Conservation (phyloP, 2,888 invertebrate species). For the Choreutis nemorana region DNA sequence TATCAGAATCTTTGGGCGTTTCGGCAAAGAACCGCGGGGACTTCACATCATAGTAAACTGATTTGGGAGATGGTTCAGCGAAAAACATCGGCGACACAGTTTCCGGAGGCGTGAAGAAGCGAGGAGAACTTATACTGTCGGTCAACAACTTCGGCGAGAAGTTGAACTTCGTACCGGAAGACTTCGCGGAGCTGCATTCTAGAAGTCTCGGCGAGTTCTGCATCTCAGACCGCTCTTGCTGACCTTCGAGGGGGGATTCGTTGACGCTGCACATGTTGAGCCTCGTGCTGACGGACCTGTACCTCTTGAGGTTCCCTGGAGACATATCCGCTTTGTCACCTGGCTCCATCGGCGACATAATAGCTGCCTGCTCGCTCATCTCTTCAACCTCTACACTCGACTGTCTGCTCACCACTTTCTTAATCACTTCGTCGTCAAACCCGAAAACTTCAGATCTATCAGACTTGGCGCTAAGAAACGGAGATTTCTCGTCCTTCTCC, state of each 20-base stretch:
- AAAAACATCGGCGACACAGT: conserved; percentile 51
- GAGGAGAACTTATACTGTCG: conserved; percentile 43
- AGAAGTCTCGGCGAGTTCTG: conserved; percentile 48
- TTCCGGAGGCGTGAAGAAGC: conserved; percentile 56
- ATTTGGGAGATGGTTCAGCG: conserved; percentile 49
- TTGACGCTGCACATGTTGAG: conserved; percentile 46
- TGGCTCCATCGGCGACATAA: conserved; percentile 8
- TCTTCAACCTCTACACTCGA: conserved; percentile 17
- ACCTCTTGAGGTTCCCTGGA: conserved; percentile 35
- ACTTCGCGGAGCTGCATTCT: conserved; percentile 49
- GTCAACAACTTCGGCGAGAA: conserved; percentile 50
- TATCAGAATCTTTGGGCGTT: conserved; percentile 39
- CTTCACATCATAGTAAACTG: conserved; percentile 49
- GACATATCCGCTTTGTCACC: conserved; percentile 18
- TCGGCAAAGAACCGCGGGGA: conserved; percentile 57
- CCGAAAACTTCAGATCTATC: conserved; percentile 42
- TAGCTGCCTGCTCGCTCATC: conserved; percentile 20
- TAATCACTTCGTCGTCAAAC: conserved; percentile 36
- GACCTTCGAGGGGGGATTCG: conserved; percentile 32
- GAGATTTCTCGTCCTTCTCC: conserved; percentile 61
- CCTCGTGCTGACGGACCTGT: conserved; percentile 48
- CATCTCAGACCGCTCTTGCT: conserved; percentile 42
- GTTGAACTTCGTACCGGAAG: conserved; percentile 44
- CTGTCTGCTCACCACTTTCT: conserved; percentile 19
- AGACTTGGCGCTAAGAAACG: conserved; percentile 33